phyloP scores from a whole-genome alignment of 2,797 vertebrate species.

The Jordanella pulchra region DNA sequence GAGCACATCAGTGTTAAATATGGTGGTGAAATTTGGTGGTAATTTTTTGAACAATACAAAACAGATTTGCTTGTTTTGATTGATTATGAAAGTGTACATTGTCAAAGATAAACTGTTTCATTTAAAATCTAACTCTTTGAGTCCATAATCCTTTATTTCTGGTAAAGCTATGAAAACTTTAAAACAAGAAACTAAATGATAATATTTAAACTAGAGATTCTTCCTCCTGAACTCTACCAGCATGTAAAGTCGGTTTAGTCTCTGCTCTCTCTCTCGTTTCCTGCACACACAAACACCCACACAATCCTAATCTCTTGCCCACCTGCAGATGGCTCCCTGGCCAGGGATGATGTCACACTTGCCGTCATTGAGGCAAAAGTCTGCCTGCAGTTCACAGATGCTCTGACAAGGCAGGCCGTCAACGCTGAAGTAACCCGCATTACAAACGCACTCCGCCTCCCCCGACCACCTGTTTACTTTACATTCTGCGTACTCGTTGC shows the following conservation, averaged over 20 bases:
- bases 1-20: neutral
- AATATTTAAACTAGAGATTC: neutral
- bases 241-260: slow-evolving; percentile 26
- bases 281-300: slow-evolving; percentile 6
- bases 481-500: slow-evolving; percentile 93
- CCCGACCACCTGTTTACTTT: slow-evolving; percentile 91
- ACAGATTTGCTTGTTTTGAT: neutral
- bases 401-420: slow-evolving; percentile 92
- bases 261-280: slow-evolving; percentile 1
- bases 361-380: slow-evolving; percentile 96
- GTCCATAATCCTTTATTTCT: neutral
- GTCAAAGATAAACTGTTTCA: neutral
- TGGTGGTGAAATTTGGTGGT: no score
- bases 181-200: neutral
- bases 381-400: slow-evolving; percentile 88
- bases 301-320: slow-evolving; percentile 48
- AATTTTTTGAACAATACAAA: neutral
- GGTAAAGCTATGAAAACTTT: neutral
- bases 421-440: slow-evolving; percentile 91
- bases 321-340: slow-evolving; percentile 98
- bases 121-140: neutral
- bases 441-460: slow-evolving; percentile 92
- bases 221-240: neutral
- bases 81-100: neutral
- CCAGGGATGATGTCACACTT: slow-evolving; percentile 96